phyloP scores from a whole-genome alignment of 2,113 vertebrate genomes.

The Microtus ochrogaster region DNA sequence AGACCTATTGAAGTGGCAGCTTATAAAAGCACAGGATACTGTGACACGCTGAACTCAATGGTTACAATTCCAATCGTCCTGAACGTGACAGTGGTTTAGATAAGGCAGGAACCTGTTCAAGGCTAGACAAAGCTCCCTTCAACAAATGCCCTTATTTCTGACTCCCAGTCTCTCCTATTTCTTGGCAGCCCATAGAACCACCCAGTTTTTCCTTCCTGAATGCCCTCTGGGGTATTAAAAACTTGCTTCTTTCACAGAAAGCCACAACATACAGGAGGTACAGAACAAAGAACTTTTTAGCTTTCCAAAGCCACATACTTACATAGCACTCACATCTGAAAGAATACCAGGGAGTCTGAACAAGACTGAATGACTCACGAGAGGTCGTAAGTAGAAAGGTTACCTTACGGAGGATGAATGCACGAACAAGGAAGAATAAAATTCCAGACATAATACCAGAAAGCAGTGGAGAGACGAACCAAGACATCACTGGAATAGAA shows the following conservation, averaged over 20 bases:
- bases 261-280: background rate
- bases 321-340: conserved; percentile 8
- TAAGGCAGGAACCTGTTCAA: background rate
- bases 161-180: background rate
- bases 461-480: conserved; percentile 97
- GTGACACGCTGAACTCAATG: background rate
- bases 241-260: conserved; percentile 21
- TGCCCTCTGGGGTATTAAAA: background rate
- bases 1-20: conserved; percentile 14
- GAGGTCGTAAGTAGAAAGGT: conserved; percentile 54
- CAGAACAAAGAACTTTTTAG: conserved; percentile 12
- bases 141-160: conserved; percentile 31
- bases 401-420: conserved; percentile 95
- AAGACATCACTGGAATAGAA: conserved; percentile 92
- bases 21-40: background rate
- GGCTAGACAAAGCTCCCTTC: background rate
- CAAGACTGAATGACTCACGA: background rate
- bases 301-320: conserved; percentile 18
- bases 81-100: background rate
- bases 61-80: background rate
- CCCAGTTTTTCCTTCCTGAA: conserved; percentile 11
- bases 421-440: conserved; percentile 94
- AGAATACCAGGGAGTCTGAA: background rate
- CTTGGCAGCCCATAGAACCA: background rate
- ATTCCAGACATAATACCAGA: conserved; percentile 96